These are phyloP conservation scores for Abrostola triplasia DNA, from an alignment of 2,888 invertebrate species.

Conservation along the genomic window DNA sequence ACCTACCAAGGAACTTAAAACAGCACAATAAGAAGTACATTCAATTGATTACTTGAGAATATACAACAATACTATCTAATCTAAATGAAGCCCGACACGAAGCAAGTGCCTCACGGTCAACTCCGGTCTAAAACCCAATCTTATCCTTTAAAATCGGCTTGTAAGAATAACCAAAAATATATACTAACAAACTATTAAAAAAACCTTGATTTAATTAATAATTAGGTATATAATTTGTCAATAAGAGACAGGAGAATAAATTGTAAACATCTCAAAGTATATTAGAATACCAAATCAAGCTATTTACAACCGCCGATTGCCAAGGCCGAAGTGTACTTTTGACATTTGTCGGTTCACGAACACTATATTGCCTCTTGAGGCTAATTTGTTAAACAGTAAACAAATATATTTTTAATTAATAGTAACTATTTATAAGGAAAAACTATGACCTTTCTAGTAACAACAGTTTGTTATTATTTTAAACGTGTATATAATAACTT, in stretches of 20 bases:
- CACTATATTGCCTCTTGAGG: conserved; percentile 10
- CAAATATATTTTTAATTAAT: conserved; percentile 1
- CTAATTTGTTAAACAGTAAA: conserved; percentile 6
- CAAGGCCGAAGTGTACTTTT: conserved; percentile 66
- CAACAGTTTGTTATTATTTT: neutral
- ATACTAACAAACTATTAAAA: conserved; percentile 34
- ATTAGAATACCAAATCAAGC: conserved; percentile 66
- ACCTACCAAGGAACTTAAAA: conserved; percentile 13
- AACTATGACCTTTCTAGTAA: neutral
- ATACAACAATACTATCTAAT: conserved; percentile 19
- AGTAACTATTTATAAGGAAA: neutral
- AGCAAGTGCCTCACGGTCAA: conserved; percentile 6
- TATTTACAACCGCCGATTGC: conserved; percentile 64
- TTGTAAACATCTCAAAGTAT: conserved; percentile 42
- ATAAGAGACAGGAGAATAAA: conserved; percentile 30
- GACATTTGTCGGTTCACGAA: conserved; percentile 64
- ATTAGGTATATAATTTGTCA: too few species aligned
- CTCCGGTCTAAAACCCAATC: too few species aligned
- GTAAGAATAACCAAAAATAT: conserved; percentile 3
- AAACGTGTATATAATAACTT: neutral
- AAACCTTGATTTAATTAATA: too few species aligned
- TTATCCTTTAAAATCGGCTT: too few species aligned
- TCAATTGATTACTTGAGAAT: conserved; percentile 30
- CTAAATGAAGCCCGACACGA: conserved; percentile 18
- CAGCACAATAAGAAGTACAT: too few species aligned